These are phyloP conservation scores for Junonia oenone DNA, from an alignment of 2,888 invertebrate genomes.

Conservation along the genomic window DNA sequence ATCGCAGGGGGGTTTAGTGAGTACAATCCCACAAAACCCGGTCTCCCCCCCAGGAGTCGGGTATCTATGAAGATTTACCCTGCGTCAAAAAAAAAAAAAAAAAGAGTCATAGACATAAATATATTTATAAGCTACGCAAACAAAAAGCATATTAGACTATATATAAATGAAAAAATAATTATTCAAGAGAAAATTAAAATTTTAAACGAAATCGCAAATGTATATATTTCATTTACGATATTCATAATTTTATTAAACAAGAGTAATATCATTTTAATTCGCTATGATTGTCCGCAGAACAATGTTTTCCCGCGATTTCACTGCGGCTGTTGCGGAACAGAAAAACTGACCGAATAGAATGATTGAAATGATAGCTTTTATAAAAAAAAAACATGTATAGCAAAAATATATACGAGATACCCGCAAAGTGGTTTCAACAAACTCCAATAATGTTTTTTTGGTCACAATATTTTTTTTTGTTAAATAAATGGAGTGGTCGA, in stretches of 20 bases:
- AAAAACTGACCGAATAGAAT: neutral
- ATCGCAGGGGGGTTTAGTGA: too few relatives aligned
- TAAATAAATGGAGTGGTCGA: too few relatives aligned
- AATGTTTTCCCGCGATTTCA: neutral
- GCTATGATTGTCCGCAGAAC: neutral
- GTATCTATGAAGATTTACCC: too few relatives aligned
- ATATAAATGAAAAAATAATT: neutral
- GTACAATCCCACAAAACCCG: too few relatives aligned
- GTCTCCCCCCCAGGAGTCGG: too few relatives aligned
- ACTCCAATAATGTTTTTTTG: too few relatives aligned
- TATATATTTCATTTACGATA: neutral
- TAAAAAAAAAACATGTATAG: neutral
- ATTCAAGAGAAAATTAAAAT: neutral
- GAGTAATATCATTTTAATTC: neutral
- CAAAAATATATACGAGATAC: neutral
- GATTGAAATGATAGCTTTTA: neutral
- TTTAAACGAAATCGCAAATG: neutral
- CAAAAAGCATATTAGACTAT: too few relatives aligned
- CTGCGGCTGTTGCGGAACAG: neutral
- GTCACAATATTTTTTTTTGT: too few relatives aligned
- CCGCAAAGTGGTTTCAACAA: neutral
- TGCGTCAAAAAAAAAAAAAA: too few relatives aligned
- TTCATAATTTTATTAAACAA: neutral
- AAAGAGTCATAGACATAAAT: too few relatives aligned
- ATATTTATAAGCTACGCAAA: too few relatives aligned